Base-by-base conservation (phyloP, 1,140 invertebrate genomes). In the Amyelois transitella region DNA sequence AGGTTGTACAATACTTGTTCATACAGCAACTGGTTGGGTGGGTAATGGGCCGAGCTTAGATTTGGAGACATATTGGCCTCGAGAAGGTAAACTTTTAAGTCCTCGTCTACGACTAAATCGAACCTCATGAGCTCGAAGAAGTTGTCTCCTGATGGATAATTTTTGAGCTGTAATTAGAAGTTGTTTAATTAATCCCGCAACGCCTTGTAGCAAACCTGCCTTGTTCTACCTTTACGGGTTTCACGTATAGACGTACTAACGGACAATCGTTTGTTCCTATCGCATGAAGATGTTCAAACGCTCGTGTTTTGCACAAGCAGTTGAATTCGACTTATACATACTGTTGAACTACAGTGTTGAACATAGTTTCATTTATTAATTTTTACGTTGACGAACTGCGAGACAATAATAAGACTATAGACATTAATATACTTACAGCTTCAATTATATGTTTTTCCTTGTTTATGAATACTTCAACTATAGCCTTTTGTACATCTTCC, bases 1-100 rank as follows among this genome's bases (percentile, higher is more conserved):
- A 97, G 72, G 81, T 95, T 98, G 74, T 94, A 97, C 2, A 99
- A 66, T 2, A 99, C 94, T 89, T 99, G 97, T 72, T 99, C 95
- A 66, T 99, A 99, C 0, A 99, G 79, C 7, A 96, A 76, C 57
- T 92, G 92, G 81, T 99, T 99, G 0, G 92, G 93, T 43, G 93
- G 92, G 82, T 95, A 99, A 88, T 99, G 97, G 0, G 94, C 93
- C 0, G 97, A 98, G 0, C 96, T 98, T 18, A 99, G 89, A 89
- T 99, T 99, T 0, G 98, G 98, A 21, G 96, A 98, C 98, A 99
- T 99, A 79, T 99, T 99, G 0, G 96, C 97, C 86, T 99, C 98
- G 92, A 99, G 94, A 1, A 98, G 87, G 71, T 93, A 96, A 1
- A 98, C 94, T 47, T 96, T 95, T 0, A 98, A 74, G 48, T 98